phyloP scores from a whole-genome alignment of 2,797 vertebrate genomes.

The Sciurus vulgaris region DNA sequence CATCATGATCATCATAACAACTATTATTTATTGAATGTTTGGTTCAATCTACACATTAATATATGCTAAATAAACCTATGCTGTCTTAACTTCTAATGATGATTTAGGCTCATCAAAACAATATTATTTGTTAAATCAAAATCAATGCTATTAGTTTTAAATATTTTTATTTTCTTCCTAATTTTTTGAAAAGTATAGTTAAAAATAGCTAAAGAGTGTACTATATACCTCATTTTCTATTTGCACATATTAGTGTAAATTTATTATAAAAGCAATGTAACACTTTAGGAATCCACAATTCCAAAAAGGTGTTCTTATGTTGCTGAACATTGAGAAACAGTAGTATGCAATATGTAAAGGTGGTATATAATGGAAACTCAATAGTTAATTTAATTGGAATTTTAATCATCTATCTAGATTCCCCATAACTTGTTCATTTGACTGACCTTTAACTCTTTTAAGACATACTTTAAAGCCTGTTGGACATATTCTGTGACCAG shows the following conservation, averaged over 20 bases:
- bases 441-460: not conserved
- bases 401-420: conserved; percentile 43
- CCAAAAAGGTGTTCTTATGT: conserved; percentile 5
- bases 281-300: conserved; percentile 16
- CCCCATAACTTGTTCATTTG: conserved; percentile 25
- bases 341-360: not conserved
- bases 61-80: not conserved
- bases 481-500: not conserved
- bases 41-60: conserved; percentile 5
- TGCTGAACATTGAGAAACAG: not conserved
- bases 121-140: conserved; percentile 38
- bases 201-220: not conserved
- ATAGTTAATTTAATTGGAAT: conserved; percentile 31
- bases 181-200: not conserved
- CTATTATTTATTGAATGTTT: conserved; percentile 9
- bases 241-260: not conserved
- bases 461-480: not conserved
- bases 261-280: conserved; percentile 32
- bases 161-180: not conserved
- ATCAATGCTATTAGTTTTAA: conserved; percentile 37
- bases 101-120: conserved; percentile 43
- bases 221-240: conserved; percentile 41
- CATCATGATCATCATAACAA: not conserved
- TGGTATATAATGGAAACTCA: not conserved
- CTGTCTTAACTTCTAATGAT: conserved; percentile 27